Evolutionary conservation across 2,113 vertebrate genomes (phyloP).

Genomic region (Promerops cafer): DNA sequence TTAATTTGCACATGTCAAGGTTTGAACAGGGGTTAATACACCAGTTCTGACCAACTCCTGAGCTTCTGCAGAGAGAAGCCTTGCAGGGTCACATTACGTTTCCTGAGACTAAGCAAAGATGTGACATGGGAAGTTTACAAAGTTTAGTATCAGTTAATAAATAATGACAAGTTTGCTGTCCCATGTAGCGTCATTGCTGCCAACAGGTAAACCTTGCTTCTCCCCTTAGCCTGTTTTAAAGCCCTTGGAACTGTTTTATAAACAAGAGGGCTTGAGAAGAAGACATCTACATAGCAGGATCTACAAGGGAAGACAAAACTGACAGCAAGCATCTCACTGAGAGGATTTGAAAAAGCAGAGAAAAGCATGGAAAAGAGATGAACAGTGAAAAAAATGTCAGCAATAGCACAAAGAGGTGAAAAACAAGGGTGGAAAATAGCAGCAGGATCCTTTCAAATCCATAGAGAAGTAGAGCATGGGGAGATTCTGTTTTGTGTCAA

Average conservation of each 20-base stretch:
- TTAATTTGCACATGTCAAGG: neutral
- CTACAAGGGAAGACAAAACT: neutral
- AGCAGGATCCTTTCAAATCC: neutral
- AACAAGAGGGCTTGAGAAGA: neutral
- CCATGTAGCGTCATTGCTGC: neutral
- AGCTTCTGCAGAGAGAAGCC: neutral
- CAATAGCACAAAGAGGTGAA: neutral
- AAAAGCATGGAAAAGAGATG: neutral
- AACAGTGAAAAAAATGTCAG: neutral
- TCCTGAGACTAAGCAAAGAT: neutral
- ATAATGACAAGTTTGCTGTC: neutral
- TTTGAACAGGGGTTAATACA: neutral
- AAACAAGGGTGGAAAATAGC: neutral
- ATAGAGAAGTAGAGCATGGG: neutral
- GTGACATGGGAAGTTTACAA: neutral
- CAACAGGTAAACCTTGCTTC: neutral
- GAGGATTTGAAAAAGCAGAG: neutral
- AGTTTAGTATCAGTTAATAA: neutral
- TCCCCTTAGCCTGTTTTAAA: neutral
- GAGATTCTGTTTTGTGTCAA: neutral
- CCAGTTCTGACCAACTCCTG: neutral
- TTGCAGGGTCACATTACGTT: neutral
- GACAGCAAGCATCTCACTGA: neutral
- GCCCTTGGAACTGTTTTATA: neutral
- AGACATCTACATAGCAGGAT: neutral